Base-by-base conservation (phyloP, 2,797 vertebrate species). In the Moxostoma hubbsi region DNA sequence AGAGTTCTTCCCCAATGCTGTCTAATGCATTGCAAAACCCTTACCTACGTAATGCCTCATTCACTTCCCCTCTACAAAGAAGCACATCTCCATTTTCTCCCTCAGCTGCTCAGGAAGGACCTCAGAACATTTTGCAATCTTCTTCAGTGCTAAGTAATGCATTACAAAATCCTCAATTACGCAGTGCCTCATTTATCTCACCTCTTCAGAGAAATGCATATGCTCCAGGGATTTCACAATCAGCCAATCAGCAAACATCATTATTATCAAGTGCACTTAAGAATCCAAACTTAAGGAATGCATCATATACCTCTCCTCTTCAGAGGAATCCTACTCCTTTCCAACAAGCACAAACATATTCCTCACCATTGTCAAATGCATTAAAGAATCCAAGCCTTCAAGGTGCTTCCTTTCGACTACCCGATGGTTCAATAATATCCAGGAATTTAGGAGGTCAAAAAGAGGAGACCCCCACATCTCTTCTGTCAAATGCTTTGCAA, bases 401-500 rank as follows among this genome's bases (percentile, higher is more conserved):
- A 15, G 89, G 87, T 79, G 80, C 91, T 47, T 90, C 89, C 36
- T 93, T 92, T 83, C 86, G 70, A 67, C 84, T 93, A 51, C 90
- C 92, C 7, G 86, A 89, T 86, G 91, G 89, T 11, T 73, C 92
- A 81, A 15, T 91, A n/a, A 24, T 92, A 15, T 77, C 75, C 11
- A 74, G 65, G 8, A 74, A 74, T 73, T 9, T 78, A 59, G 75
- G 62, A 5, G 89, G 84, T 36, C 88, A 86, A 85, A 83, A 63
- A 64, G 88, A 89, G 79, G 77, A 86, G 65, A 75, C 47, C 76
- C 82, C 86, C 80, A 80, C 84, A 43, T 80, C 86, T 55, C 49
- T 89, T 82, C 49, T 93, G 46, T 90, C 92, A 62, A 89, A 90
- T 89, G 91, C 92, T 46, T 83, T 93, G 46, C 85, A 88, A 53